phyloP scores from a whole-genome alignment of 2,888 invertebrate species.

The Acanthosoma haemorrhoidale region DNA sequence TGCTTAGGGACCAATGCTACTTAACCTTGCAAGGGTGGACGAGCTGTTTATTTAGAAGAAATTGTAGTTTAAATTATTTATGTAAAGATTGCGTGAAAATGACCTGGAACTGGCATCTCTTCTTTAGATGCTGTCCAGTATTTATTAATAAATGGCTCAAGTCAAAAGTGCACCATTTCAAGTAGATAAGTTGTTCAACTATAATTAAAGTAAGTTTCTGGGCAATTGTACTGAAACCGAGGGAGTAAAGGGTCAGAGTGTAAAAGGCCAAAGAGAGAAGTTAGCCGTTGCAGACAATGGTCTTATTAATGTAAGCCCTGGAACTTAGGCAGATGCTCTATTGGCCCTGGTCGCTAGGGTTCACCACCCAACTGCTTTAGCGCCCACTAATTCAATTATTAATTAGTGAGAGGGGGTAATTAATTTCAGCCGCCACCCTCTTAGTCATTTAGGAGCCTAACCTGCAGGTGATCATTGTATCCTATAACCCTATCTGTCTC shows the following conservation, averaged over 20 bases:
- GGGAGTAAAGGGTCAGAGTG: not conserved
- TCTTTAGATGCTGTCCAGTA: no score
- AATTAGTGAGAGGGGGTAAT: not conserved
- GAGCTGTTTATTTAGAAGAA: no score
- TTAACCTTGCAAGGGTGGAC: no score
- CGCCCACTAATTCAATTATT: not conserved
- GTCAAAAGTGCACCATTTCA: no score
- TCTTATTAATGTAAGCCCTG: constrained; percentile 15
- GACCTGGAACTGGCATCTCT: no score
- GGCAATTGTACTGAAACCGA: no score
- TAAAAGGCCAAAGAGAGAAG: not conserved
- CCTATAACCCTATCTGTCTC: not conserved
- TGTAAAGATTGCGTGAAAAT: no score
- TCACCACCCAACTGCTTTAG: not conserved
- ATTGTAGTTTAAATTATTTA: no score
- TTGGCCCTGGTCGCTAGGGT: not conserved
- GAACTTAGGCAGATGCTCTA: not conserved
- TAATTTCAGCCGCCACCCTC: not conserved
- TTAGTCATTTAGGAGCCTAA: not conserved
- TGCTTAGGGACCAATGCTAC: no score
- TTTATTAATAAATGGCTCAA: no score
- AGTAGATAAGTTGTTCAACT: no score
- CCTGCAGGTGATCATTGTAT: not conserved
- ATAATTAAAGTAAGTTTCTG: no score
- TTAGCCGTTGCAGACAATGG: not conserved